Conservation (phyloP, 1,140 invertebrate genomes). For the Drosophila virilis region DNA sequence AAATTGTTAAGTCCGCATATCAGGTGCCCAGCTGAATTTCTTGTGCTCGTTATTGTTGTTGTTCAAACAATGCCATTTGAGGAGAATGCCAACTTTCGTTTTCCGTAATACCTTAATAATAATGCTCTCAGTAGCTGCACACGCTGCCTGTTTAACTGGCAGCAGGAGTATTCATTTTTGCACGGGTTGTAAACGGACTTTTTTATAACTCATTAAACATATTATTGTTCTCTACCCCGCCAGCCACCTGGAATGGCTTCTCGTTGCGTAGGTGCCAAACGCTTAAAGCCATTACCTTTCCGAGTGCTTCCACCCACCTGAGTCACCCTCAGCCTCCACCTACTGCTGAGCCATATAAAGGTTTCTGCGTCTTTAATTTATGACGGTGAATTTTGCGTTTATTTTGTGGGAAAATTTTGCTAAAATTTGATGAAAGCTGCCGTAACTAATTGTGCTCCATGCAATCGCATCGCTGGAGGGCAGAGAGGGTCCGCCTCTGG, state of each 20-base stretch:
- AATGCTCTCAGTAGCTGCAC: conserved; percentile 2
- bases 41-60: neutral
- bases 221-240: conserved; percentile 55
- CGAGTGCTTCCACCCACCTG: conserved; percentile 5
- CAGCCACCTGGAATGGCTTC: too few species aligned
- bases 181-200: conserved; percentile 59
- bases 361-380: conserved; percentile 36
- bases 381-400: conserved; percentile 47
- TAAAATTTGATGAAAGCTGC: conserved; percentile 39
- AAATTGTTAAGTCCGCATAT: conserved; percentile 23
- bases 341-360: too few species aligned
- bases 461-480: neutral
- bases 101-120: conserved; percentile 7
- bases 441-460: conserved; percentile 1
- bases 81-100: neutral
- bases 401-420: conserved; percentile 55
- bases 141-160: conserved; percentile 21
- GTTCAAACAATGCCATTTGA: neutral
- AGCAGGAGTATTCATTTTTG: conserved; percentile 17
- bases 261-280: conserved; percentile 33
- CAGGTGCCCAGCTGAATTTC: conserved; percentile 50
- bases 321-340: too few species aligned
- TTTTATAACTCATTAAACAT: conserved; percentile 76
- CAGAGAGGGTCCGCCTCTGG: neutral
- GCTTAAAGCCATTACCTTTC: conserved; percentile 19